Conservation (phyloP, 2,113 vertebrate genomes). For the Heptranchias perlo region DNA sequence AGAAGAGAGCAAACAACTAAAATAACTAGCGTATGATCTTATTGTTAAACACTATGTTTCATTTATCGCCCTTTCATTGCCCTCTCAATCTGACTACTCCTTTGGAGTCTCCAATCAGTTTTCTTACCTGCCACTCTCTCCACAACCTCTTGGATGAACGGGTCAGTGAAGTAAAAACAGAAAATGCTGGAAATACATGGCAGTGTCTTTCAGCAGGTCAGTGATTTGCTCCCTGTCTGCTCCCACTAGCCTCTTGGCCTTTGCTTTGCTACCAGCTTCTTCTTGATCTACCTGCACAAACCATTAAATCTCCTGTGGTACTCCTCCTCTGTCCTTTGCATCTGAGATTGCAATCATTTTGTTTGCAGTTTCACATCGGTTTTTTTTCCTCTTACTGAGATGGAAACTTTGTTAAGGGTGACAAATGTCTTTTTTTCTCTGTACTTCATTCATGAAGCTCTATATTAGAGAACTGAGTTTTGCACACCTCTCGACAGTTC, state of each 20-base stretch:
- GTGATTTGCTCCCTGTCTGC: background rate
- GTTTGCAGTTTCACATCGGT: background rate
- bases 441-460: background rate
- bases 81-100: background rate
- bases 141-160: background rate
- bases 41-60: background rate
- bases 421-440: background rate
- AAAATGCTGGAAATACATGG: background rate
- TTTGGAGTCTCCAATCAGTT: background rate
- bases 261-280: background rate
- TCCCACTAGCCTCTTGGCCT: background rate
- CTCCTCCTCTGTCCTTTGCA: background rate
- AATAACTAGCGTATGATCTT: background rate
- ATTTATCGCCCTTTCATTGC: background rate
- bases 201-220: background rate
- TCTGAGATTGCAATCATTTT: slow-evolving; percentile 1
- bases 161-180: background rate
- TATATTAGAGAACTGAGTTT: background rate
- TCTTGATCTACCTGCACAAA: background rate
- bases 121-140: background rate
- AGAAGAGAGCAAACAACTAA: background rate
- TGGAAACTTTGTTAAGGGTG: background rate
- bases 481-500: background rate
- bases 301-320: background rate
- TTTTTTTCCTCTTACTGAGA: background rate